A percentile compares a stretch with the other conserved stretches of the same genome.
Evolutionary conservation across 2,113 vertebrate species (phyloP).

Genomic region (Neolamprologus brichardi): DNA sequence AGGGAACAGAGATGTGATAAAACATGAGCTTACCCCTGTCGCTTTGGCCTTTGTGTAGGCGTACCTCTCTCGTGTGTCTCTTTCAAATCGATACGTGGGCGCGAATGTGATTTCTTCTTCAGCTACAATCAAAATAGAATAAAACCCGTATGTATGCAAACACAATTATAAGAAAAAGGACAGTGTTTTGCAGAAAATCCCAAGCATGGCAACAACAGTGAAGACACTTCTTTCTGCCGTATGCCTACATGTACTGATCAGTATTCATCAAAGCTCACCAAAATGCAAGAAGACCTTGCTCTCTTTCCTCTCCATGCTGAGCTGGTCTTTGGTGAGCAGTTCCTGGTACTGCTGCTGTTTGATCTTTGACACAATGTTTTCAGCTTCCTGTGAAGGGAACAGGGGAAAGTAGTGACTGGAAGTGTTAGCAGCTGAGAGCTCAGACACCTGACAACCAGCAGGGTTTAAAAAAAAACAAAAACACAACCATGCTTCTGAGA

Average conservation of each 20-base stretch:
- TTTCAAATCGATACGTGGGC: constrained; percentile 93
- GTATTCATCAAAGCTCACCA: constrained; percentile 69
- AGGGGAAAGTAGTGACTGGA: constrained; percentile 32
- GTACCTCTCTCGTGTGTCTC: constrained; percentile 86
- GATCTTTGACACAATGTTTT: constrained; percentile 90
- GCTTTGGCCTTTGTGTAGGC: constrained; percentile 96
- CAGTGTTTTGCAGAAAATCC: neutral
- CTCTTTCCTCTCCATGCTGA: constrained; percentile 80
- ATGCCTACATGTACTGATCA: neutral
- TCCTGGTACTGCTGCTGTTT: constrained; percentile 91
- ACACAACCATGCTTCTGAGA: neutral
- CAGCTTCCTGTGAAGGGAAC: constrained; percentile 85
- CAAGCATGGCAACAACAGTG: neutral
- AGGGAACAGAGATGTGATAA: constrained; percentile 5
- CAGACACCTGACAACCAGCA: constrained; percentile 1
- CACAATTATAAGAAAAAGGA: neutral
- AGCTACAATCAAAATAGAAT: constrained; percentile 68
- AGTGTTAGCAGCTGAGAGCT: constrained; percentile 2
- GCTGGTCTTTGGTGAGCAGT: constrained; percentile 86
- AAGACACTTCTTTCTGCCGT: neutral
- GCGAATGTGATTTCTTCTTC: constrained; percentile 96
- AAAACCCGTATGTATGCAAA: neutral
- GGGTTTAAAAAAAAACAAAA: neutral
- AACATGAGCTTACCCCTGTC: constrained; percentile 79
- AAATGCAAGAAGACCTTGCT: constrained; percentile 89